Conservation (phyloP, 2,113 vertebrate species). For the Heterocephalus glaber region DNA sequence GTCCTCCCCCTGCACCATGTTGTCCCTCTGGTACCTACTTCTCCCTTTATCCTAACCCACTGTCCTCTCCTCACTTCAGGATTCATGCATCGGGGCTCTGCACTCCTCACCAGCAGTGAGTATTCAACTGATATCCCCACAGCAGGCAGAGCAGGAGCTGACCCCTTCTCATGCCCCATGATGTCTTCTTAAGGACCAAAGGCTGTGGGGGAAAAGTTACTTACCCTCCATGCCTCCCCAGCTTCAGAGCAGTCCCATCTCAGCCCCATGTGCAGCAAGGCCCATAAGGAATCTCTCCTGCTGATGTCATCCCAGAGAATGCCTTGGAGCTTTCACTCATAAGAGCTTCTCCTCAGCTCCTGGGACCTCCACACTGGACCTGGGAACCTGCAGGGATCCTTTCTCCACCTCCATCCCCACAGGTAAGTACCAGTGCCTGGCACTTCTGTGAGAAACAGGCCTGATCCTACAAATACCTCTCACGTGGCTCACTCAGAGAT, state of each 20-base stretch:
- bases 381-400: neutral
- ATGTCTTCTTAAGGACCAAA: neutral
- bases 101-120: no score
- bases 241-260: neutral
- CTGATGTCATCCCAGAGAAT: neutral
- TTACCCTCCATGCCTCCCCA: neutral
- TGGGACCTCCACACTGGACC: neutral
- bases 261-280: no score
- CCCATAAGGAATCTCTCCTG: neutral
- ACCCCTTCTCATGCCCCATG: neutral
- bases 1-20: no score
- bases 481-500: neutral
- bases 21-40: no score
- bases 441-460: neutral
- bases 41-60: no score
- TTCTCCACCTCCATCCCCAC: neutral
- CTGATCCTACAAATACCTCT: neutral
- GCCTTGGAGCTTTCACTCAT: neutral
- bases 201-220: neutral
- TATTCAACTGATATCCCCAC: no score
- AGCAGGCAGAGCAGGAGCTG: neutral
- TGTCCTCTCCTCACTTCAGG: no score
- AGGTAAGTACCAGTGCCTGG: neutral
- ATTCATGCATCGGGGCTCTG: no score
- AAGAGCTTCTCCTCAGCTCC: constrained; percentile 40